Evolutionary conservation across 1,140 invertebrate species (phyloP), one percentile per base, ranked within the genome.

Genomic region (Aphidius gifuensis): DNA sequence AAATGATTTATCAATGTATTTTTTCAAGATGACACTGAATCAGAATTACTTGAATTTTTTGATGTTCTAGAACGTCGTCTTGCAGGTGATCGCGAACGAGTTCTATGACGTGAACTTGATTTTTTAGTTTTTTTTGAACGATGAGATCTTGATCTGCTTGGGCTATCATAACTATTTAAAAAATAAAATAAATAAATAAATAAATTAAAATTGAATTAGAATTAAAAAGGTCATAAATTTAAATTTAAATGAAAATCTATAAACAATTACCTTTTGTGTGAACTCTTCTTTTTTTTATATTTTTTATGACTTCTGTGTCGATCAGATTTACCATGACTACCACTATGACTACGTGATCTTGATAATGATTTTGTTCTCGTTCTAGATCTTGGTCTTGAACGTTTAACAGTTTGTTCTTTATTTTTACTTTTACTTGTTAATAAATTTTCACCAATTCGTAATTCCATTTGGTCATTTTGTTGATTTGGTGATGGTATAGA

Each of bases 241-340:
- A 32, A 32, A 3, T 1, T 3, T 53, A 58, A 21, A 44, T 42
- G 48, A 54, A 46, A 53, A 60, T 49, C 38, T 16, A 57, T 57
- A 54, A 7, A 16, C 16, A 68, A 7, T 65, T 71, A 81, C 80
- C 79, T 80, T 73, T 71, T 76, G 55, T 79, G 78, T 16, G 75
- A 75, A 51, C 70, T 79, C 62, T 79, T 81, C 66, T 79, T 80
- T 64, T 81, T 80, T 61, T 81, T 80, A 53, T 79, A 75, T 56
- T 79, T 81, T 54, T 79, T 80, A 47, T 75, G 72, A 47, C 60
- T 57, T 58, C 66, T 76, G 39, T 78, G 75, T 46, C 70, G 69
- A 40, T 80, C 78, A 0, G 69, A 62, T 48, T 74, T 65, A 58
- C 68, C 68, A 40, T 67, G 69, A 61, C 73, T 75, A 45, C 73